A percentile compares a stretch with the other conserved stretches of the same genome.
Evolutionary conservation across 2,113 vertebrate species (phyloP).

Genomic region (Motacilla alba): DNA sequence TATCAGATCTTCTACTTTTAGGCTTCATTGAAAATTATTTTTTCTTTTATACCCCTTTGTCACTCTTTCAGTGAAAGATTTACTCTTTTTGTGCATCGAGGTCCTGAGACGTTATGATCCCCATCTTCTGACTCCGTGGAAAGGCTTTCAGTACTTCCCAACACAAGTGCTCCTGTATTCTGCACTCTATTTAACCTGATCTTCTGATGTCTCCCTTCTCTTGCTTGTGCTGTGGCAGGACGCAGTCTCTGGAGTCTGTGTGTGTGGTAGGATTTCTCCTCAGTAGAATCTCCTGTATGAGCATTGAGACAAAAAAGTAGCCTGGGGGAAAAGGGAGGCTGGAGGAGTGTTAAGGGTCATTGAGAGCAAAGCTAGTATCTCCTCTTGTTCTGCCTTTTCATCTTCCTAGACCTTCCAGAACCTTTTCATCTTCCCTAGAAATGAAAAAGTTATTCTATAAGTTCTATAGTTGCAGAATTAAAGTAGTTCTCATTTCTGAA

Average conservation of each 20-base stretch:
- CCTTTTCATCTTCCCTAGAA: not conserved
- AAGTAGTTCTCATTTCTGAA: not conserved
- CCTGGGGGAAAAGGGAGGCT: not conserved
- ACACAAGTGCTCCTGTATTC: not conserved
- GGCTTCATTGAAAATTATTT: not conserved
- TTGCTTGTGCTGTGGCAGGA: not conserved
- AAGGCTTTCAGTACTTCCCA: not conserved
- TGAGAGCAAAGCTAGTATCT: not conserved
- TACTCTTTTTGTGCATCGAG: not conserved
- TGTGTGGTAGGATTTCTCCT: not conserved
- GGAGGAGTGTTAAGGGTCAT: not conserved
- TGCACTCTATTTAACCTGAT: not conserved
- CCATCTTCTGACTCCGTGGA: accelerated
- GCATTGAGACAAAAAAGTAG: not conserved
- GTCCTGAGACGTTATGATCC: not conserved
- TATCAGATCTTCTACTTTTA: not conserved
- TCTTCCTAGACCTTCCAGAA: not conserved
- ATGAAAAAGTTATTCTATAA: not conserved
- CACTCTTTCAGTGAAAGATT: not conserved
- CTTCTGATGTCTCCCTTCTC: not conserved
- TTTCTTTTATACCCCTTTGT: not conserved
- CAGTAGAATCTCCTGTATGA: not conserved
- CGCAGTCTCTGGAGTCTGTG: not conserved
- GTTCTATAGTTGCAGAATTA: not conserved
- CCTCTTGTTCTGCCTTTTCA: not conserved